Percentiles rank a stretch among this genome's conserved stretches.
Evolutionary conservation across 1,140 invertebrate species (phyloP).

Genomic region (Aleiodes sp.): DNA sequence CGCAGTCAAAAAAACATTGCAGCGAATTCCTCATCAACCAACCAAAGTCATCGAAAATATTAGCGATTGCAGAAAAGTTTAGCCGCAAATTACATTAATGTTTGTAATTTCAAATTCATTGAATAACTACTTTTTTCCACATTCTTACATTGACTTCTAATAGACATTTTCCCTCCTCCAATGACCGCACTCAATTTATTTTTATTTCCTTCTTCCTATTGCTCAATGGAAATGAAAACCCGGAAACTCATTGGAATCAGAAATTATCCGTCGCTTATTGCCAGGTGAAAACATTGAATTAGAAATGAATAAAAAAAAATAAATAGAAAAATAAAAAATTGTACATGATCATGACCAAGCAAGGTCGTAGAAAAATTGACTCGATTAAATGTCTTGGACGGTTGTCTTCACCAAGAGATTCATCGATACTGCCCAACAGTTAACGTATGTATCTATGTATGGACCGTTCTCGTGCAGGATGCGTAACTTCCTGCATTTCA

Average conservation of each 20-base stretch:
- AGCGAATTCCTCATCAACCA: no score
- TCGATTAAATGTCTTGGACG: slow-evolving; percentile 8
- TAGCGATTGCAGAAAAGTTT: no score
- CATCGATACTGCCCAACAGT: slow-evolving; percentile 17
- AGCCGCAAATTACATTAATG: no score
- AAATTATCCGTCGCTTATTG: not conserved
- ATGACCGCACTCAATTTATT: no score
- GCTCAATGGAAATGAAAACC: not conserved
- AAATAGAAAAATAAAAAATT: not conserved
- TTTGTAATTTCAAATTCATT: no score
- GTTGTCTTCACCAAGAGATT: slow-evolving; percentile 10
- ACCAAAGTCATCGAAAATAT: no score
- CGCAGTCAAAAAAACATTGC: no score
- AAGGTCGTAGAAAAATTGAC: slow-evolving; percentile 10
- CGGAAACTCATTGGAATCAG: slow-evolving; percentile 1
- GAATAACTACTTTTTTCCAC: no score
- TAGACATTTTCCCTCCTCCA: no score
- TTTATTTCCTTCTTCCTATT: not conserved
- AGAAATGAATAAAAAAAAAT: not conserved
- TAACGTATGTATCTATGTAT: slow-evolving; percentile 18
- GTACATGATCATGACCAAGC: not conserved
- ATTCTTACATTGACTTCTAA: no score
- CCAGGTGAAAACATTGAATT: not conserved
- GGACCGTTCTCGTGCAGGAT: slow-evolving; percentile 17
- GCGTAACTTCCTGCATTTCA: slow-evolving; percentile 16